A percentile compares a stretch with the other conserved stretches of the same genome.
Conservation (phyloP, 1,140 invertebrate species). For the Drosophila mauritiana region DNA sequence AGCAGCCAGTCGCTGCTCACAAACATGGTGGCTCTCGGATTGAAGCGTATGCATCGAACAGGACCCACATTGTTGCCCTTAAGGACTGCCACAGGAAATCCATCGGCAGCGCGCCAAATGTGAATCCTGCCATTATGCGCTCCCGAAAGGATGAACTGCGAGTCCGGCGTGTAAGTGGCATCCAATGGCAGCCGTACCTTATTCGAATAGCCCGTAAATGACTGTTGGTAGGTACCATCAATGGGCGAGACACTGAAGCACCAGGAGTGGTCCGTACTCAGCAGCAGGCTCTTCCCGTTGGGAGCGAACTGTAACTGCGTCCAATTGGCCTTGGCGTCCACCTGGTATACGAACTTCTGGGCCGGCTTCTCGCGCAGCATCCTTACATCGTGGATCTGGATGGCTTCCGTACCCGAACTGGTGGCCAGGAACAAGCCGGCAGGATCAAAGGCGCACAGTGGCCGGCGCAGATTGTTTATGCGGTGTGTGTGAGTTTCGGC, state of each 20-base stretch:
- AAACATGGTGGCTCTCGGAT: conserved; percentile 52
- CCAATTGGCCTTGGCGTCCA: conserved; percentile 30
- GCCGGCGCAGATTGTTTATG: conserved; percentile 13
- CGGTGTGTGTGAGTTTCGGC: neutral
- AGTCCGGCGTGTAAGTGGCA: conserved; percentile 48
- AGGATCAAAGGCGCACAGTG: conserved; percentile 46
- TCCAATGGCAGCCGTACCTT: conserved; percentile 15
- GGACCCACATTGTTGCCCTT: conserved; percentile 23
- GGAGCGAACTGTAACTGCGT: conserved; percentile 60
- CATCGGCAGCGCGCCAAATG: conserved; percentile 43
- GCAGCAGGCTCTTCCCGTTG: conserved; percentile 37
- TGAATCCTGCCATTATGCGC: conserved; percentile 43
- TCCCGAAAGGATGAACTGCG: conserved; percentile 48
- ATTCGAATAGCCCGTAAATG: conserved; percentile 31
- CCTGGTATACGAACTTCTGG: conserved; percentile 38
- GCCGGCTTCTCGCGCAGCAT: conserved; percentile 29
- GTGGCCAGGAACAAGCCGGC: conserved; percentile 41
- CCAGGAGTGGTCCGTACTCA: conserved; percentile 42
- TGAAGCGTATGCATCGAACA: conserved; percentile 38
- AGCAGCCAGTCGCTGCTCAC: conserved; percentile 41
- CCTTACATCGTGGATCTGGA: conserved; percentile 52
- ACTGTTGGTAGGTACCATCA: conserved; percentile 25
- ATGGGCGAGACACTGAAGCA: conserved; percentile 55
- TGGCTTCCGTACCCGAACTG: neutral
- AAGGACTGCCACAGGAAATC: conserved; percentile 26